Base-by-base conservation (phyloP, 2,113 vertebrate species). In the Prionailurus viverrinus region DNA sequence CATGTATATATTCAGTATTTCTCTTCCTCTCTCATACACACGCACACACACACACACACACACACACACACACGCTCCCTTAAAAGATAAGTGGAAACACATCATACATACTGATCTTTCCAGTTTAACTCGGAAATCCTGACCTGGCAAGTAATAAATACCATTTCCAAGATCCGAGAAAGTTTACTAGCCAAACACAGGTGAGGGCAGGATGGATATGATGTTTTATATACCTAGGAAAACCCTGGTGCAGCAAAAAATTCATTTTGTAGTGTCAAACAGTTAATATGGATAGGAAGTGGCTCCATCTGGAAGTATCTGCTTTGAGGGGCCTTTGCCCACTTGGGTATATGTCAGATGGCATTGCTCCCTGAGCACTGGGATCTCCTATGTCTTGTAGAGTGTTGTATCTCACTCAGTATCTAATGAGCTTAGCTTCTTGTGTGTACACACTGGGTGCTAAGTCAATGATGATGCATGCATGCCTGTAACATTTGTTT, bases 261-360 rank as follows among this genome's bases (percentile, higher is more conserved):
- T 88, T 91, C 15, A 96, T 93, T 94, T 82, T 95, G 65, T 83
- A 84, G 85, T 95, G 41, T 85, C 29, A 95, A 93, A 16, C 76
- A 88, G 69, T 88, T 96, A 93, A 84, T 95, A 55, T 97, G 86
- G 65, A 81, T 51, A 94, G 55, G 76, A 93, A 97, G 41, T 51
- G 65, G 71, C 58, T 87, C 82, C 65, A 55, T 91, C 89, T 93
- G 82, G 48, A 94, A 91, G 41, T 89, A 92, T 89, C 74, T 94
- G 66, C 55, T 92, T 86, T 81, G 68, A 95, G 55, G 23, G 25
- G 71, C 55, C 90, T 31, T 86, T 91, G 80, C 27, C 94, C 58
- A 92, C 73, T 89, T 68, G 61, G 33, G 21, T 89, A 13, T 74
- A 65, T 76, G 79, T 41, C 95, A 48, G 48, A 81, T 65, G 83